Evolutionary conservation across 2,113 vertebrate genomes (phyloP).

Genomic region (Pipa parva): DNA sequence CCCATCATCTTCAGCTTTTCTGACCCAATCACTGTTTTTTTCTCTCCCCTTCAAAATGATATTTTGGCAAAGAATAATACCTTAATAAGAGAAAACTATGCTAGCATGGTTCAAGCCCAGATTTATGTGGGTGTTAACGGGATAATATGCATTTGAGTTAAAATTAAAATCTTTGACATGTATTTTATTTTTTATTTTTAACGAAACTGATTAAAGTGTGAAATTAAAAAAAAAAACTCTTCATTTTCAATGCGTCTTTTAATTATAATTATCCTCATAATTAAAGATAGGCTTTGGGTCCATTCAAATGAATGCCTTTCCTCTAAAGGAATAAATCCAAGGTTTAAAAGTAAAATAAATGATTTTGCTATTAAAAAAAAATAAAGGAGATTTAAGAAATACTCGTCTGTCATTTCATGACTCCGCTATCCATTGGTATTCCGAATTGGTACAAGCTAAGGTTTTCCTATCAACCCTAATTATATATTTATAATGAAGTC

Average conservation of each 20-base stretch:
- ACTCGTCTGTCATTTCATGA: not conserved
- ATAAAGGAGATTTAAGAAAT: too few relatives aligned
- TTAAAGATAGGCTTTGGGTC: slow-evolving; percentile 20
- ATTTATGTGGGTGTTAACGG: slow-evolving; percentile 9
- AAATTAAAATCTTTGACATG: slow-evolving; percentile 34
- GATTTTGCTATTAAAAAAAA: not conserved
- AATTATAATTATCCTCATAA: slow-evolving; percentile 19
- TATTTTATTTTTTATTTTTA: slow-evolving; percentile 27
- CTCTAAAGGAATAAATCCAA: not conserved
- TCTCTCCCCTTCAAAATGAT: too few relatives aligned
- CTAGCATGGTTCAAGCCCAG: not conserved
- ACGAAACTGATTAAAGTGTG: slow-evolving; percentile 36
- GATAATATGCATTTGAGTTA: slow-evolving; percentile 32
- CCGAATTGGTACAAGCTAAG: not conserved
- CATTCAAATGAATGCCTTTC: not conserved
- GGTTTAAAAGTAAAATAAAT: not conserved
- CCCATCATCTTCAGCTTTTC: too few relatives aligned
- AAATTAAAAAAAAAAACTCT: slow-evolving; percentile 28
- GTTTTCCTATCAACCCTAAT: slow-evolving; percentile 17
- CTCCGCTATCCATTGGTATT: not conserved
- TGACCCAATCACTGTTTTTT: too few relatives aligned
- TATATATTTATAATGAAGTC: slow-evolving; percentile 17
- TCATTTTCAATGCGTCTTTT: slow-evolving; percentile 14
- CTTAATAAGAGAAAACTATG: too few relatives aligned
- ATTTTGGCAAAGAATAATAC: too few relatives aligned